These are phyloP conservation scores for Hydractinia symbiolongicarpus DNA, from an alignment of 30 jellyfish, hydroid and myxozoan genomes.

Conservation along the genomic window DNA sequence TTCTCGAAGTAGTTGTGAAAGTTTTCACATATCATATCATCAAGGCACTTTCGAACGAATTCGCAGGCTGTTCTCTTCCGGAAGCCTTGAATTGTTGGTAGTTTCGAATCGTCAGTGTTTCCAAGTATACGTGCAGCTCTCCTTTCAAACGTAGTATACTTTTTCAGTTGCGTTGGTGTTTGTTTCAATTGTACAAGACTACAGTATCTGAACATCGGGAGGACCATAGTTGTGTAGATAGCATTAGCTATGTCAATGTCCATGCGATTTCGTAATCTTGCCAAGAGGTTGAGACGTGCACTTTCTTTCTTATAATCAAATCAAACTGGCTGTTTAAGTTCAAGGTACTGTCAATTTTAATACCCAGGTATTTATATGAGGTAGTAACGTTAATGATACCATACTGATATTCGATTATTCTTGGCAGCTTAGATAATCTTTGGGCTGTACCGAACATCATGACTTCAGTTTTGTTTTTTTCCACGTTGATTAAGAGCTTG, in stretches of 20 bases:
- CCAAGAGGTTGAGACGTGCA: conserved; percentile 9
- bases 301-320: neutral
- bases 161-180: too few relatives aligned
- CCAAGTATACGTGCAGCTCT: conserved; percentile 7
- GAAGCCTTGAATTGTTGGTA: conserved; percentile 8
- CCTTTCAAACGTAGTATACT: too few relatives aligned
- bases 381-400: conserved; percentile 4
- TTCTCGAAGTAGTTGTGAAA: too few relatives aligned
- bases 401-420: neutral
- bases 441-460: too few relatives aligned
- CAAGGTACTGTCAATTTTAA: neutral
- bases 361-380: conserved; percentile 1
- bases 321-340: conserved; percentile 5
- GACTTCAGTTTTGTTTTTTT: too few relatives aligned
- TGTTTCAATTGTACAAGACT: too few relatives aligned
- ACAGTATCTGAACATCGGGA: too few relatives aligned
- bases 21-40: too few relatives aligned
- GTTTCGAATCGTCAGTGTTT: neutral
- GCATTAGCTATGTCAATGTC: conserved; percentile 2
- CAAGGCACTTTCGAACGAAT: neutral
- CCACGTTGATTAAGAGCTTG: too few relatives aligned
- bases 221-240: neutral
- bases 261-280: neutral
- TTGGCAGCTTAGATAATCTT: too few relatives aligned
- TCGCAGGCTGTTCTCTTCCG: conserved; percentile 2